phyloP scores from a whole-genome alignment of 2,888 invertebrate species.

The Drosophila conformis region DNA sequence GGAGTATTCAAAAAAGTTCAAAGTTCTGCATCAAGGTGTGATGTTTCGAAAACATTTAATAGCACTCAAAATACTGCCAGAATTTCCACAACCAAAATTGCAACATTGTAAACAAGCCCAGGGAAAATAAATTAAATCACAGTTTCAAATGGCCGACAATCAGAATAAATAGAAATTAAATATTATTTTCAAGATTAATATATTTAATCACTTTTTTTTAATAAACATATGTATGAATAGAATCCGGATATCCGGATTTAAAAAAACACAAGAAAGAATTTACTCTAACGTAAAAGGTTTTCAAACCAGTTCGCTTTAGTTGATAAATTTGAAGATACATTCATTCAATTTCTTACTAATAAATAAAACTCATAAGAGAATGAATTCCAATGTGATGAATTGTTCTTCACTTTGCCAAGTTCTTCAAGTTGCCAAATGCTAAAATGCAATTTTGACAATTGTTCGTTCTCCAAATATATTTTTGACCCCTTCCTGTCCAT shows the following conservation, averaged over 20 bases:
- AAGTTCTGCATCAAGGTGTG: neutral
- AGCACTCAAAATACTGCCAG: too few species aligned
- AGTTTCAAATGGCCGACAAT: too few species aligned
- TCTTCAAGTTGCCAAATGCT: neutral
- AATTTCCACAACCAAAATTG: too few species aligned
- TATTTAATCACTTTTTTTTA: too few species aligned
- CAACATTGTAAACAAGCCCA: too few species aligned
- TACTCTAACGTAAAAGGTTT: neutral
- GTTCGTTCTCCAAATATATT: neutral
- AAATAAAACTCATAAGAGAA: neutral
- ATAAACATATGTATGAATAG: too few species aligned
- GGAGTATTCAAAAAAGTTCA: neutral
- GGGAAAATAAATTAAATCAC: too few species aligned
- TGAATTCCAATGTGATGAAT: neutral
- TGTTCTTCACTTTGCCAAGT: neutral
- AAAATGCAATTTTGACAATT: neutral
- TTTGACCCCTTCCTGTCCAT: neutral
- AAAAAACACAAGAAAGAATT: neutral
- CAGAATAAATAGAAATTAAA: too few species aligned
- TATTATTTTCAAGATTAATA: too few species aligned
- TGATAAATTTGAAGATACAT: neutral
- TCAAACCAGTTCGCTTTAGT: neutral
- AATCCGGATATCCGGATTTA: too few species aligned
- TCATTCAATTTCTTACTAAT: neutral
- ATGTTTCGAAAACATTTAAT: neutral